A percentile compares a stretch with the other conserved stretches of the same genome.
phyloP scores from a whole-genome alignment of 2,113 vertebrate genomes.

The Ardeotis arabs region DNA sequence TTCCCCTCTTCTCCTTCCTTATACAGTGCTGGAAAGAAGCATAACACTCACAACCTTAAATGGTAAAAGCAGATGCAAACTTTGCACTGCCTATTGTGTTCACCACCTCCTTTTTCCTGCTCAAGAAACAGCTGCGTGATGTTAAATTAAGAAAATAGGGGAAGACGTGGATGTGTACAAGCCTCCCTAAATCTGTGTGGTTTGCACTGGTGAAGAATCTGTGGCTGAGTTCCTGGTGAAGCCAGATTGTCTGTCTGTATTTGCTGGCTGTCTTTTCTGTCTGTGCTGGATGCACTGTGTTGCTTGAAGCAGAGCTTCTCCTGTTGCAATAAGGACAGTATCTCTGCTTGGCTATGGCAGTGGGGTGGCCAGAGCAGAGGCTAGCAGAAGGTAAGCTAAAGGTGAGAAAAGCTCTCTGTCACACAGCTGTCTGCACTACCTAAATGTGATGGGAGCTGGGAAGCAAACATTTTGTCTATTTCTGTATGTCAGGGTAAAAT shows the following conservation, averaged over 20 bases:
- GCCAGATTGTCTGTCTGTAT: not conserved
- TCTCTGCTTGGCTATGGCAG: not conserved
- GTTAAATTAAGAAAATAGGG: not conserved
- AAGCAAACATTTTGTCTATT: not conserved
- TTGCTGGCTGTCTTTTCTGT: not conserved
- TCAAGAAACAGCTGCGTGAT: not conserved
- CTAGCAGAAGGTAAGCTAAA: not conserved
- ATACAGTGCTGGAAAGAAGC: not conserved
- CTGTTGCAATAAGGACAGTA: not conserved
- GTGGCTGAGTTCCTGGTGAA: not conserved
- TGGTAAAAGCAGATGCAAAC: not conserved
- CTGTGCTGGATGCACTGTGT: not conserved
- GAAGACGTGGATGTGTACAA: not conserved
- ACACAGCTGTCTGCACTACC: not conserved
- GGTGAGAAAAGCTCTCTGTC: not conserved
- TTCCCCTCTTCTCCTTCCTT: not conserved
- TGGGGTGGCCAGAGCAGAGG: not conserved
- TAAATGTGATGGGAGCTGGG: rapidly evolving
- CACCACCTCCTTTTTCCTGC: not conserved
- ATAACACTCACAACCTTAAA: not conserved
- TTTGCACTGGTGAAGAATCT: not conserved
- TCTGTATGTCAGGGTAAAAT: not conserved
- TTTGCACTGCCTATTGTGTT: not conserved
- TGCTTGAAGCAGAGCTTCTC: not conserved
- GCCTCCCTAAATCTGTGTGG: not conserved